Conservation (phyloP, 37 sponge, comb jelly and placozoan genomes). For the Ephydatia muelleri region DNA sequence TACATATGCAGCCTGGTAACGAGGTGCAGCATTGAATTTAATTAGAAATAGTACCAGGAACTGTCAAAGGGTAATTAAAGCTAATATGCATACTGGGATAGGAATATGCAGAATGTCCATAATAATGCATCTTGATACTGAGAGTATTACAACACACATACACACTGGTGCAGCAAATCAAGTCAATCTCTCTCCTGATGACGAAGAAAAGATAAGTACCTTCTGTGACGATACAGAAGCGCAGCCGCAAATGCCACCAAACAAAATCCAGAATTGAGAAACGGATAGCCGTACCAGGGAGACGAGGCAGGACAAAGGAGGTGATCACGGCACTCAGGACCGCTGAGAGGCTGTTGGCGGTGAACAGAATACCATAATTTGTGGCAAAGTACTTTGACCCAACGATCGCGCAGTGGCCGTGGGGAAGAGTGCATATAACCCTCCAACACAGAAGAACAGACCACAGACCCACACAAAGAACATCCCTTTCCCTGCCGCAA, state of each 20-base stretch:
- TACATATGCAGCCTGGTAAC: too few relatives aligned
- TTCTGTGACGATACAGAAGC: constrained; percentile 44
- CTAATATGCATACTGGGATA: too few relatives aligned
- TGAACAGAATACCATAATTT: constrained; percentile 83
- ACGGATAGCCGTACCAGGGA: constrained; percentile 32
- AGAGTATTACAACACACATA: too few relatives aligned
- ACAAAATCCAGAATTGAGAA: constrained; percentile 41
- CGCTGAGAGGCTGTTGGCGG: constrained; percentile 45
- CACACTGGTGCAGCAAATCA: too few relatives aligned
- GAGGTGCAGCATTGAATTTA: too few relatives aligned
- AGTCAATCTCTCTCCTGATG: too few relatives aligned
- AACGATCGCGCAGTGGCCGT: constrained; percentile 63
- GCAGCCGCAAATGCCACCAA: constrained; percentile 37
- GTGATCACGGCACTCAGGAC: constrained; percentile 39
- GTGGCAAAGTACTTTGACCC: constrained; percentile 63
- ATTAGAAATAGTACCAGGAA: too few relatives aligned
- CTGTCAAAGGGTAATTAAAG: too few relatives aligned
- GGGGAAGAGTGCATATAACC: constrained; percentile 73
- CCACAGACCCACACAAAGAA: constrained; percentile 77
- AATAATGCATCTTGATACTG: too few relatives aligned
- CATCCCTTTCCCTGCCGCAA: constrained; percentile 24
- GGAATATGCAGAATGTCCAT: too few relatives aligned
- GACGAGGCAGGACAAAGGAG: not conserved
- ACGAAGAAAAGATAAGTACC: constrained; percentile 37
- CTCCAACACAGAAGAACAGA: constrained; percentile 91